A percentile compares a stretch with the other conserved stretches of the same genome.
Conservation (phyloP, 2,888 invertebrate genomes). For the Cerastoderma edule region DNA sequence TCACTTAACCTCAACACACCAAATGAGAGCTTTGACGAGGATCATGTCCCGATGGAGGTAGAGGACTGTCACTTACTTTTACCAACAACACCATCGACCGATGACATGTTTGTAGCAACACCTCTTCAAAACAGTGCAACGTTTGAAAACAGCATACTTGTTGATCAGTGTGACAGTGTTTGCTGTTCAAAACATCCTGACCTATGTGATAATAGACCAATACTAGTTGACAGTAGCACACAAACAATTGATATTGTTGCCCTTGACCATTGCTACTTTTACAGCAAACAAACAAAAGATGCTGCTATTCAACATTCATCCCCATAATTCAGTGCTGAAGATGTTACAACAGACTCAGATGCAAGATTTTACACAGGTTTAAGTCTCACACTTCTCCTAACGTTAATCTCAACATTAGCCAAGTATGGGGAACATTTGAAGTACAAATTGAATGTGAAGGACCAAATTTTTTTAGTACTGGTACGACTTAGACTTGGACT, state of each 20-base stretch:
- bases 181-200: slow-evolving; percentile 30
- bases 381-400: slow-evolving; percentile 20
- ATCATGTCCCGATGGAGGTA: background rate
- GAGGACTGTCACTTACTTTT: background rate
- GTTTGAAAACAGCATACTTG: too few relatives aligned
- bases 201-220: slow-evolving; percentile 28
- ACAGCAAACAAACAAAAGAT: slow-evolving; percentile 21
- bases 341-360: slow-evolving; percentile 30
- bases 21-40: background rate
- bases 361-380: slow-evolving; percentile 38
- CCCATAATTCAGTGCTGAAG: slow-evolving; percentile 25
- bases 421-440: slow-evolving; percentile 22
- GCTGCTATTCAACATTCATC: slow-evolving; percentile 26
- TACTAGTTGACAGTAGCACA: slow-evolving; percentile 34
- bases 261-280: slow-evolving; percentile 32
- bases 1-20: background rate
- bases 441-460: slow-evolving; percentile 22
- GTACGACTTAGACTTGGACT: slow-evolving; percentile 28
- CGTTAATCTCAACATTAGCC: slow-evolving; percentile 28
- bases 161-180: slow-evolving; percentile 20
- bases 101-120: too few relatives aligned
- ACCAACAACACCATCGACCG: background rate
- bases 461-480: slow-evolving; percentile 37
- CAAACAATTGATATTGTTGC: slow-evolving; percentile 37
- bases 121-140: too few relatives aligned